phyloP scores from a whole-genome alignment of 2,797 vertebrate species.

The Microctenopoma stevenorrisi region DNA sequence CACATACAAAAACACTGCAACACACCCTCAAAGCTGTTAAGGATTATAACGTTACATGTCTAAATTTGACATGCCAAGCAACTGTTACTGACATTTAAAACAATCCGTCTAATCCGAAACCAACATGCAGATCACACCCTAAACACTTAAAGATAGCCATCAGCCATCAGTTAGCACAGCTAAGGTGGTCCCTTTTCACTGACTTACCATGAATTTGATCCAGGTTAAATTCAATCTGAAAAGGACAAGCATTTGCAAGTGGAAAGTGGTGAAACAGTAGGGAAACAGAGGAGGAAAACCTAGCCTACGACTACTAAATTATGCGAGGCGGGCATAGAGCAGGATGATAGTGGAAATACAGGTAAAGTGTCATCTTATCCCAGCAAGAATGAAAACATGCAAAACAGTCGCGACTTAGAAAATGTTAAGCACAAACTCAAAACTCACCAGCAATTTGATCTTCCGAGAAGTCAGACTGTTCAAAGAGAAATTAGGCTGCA shows the following conservation, averaged over 20 bases:
- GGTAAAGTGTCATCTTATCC: slow-evolving; percentile 56
- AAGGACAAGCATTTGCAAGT: slow-evolving; percentile 79
- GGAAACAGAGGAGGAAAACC: slow-evolving; percentile 54
- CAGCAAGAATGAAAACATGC: slow-evolving; percentile 64
- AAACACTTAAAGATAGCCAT: slow-evolving; percentile 50
- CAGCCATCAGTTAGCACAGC: slow-evolving; percentile 28
- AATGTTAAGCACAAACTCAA: slow-evolving; percentile 32
- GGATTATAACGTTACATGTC: slow-evolving; percentile 27
- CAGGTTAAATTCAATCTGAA: slow-evolving; percentile 93
- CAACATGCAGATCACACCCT: slow-evolving; percentile 76
- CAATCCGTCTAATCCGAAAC: slow-evolving; percentile 27
- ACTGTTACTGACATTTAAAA: slow-evolving; percentile 36
- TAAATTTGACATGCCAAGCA: slow-evolving; percentile 41
- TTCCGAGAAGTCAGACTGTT: slow-evolving; percentile 89
- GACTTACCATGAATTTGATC: slow-evolving; percentile 93
- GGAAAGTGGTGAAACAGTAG: slow-evolving; percentile 71
- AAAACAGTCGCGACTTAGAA: slow-evolving; percentile 18
- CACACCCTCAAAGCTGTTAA: slow-evolving; percentile 45
- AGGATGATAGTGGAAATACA: slow-evolving; percentile 51
- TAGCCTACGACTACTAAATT: slow-evolving; percentile 28
- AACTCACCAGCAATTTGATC: slow-evolving; percentile 88
- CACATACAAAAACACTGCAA: slow-evolving; percentile 53
- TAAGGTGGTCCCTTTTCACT: slow-evolving; percentile 26
- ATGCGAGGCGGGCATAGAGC: slow-evolving; percentile 60
- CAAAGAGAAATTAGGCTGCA: slow-evolving; percentile 73